phyloP scores from a whole-genome alignment of 2,797 vertebrate species.

The Todus mexicanus region DNA sequence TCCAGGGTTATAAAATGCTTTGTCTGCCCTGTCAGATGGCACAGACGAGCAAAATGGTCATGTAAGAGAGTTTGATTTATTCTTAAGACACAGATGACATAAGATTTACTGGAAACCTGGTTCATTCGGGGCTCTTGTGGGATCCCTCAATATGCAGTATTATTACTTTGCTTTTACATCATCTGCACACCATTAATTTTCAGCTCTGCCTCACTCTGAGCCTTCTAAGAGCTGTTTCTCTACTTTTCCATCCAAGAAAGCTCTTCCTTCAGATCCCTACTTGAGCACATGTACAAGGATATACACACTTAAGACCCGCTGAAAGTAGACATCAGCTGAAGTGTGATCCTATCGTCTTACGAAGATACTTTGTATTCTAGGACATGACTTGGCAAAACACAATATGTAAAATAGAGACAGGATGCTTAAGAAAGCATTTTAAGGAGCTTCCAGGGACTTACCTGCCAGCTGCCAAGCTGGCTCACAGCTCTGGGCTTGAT shows the following conservation, averaged over 20 bases:
- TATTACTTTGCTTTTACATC: neutral
- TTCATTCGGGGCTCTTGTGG: neutral
- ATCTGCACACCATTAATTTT: neutral
- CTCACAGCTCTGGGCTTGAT: neutral
- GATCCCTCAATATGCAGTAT: neutral
- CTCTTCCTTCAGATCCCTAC: neutral
- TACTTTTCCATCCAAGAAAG: neutral
- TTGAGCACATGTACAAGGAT: neutral
- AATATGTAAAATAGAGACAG: neutral
- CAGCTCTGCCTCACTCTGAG: neutral
- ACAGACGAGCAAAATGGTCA: neutral
- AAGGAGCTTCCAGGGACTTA: slow-evolving; percentile 13
- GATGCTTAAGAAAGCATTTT: neutral
- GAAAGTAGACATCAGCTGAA: neutral
- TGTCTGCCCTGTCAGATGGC: neutral
- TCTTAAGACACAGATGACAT: neutral
- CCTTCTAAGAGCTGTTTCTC: neutral
- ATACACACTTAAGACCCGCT: neutral
- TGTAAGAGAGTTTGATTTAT: neutral
- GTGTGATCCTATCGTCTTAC: neutral
- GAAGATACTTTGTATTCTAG: neutral
- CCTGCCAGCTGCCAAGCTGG: slow-evolving; percentile 33
- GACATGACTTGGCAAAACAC: neutral
- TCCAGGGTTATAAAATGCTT: neutral
- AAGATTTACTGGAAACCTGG: neutral